Evolutionary conservation across 2,888 invertebrate genomes (phyloP).

Genomic region (Torymus texanus): DNA sequence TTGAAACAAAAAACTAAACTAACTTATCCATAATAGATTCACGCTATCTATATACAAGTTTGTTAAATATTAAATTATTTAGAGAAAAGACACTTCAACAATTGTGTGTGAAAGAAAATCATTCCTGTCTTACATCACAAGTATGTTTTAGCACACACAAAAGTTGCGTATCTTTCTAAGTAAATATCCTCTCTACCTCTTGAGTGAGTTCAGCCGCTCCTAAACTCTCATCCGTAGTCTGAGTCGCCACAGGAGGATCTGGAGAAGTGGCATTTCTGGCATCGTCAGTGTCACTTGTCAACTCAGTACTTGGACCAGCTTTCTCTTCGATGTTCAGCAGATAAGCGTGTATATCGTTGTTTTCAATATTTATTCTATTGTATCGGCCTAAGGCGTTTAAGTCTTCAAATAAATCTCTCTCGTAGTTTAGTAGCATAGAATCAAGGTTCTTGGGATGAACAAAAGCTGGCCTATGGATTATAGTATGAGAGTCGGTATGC

Average conservation of each 20-base stretch:
- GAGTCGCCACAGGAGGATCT: slow-evolving; percentile 62
- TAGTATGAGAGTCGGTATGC: slow-evolving; percentile 78
- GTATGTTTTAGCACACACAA: slow-evolving; percentile 30
- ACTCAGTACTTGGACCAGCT: slow-evolving; percentile 64
- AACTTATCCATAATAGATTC: too few species aligned
- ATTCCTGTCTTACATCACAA: background rate
- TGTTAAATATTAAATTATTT: slow-evolving; percentile 18
- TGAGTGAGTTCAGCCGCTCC: slow-evolving; percentile 73
- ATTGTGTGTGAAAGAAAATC: slow-evolving; percentile 34
- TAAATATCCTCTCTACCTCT: slow-evolving; percentile 71
- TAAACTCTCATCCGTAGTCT: slow-evolving; percentile 60
- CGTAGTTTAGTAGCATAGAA: slow-evolving; percentile 83
- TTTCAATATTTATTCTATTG: slow-evolving; percentile 76
- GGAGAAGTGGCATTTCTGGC: slow-evolving; percentile 63
- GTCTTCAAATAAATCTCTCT: slow-evolving; percentile 84
- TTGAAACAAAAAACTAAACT: too few species aligned
- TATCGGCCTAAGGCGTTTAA: slow-evolving; percentile 83
- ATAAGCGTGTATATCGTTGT: slow-evolving; percentile 80
- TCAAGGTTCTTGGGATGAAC: slow-evolving; percentile 85
- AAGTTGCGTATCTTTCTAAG: slow-evolving; percentile 4
- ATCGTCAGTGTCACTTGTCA: slow-evolving; percentile 57
- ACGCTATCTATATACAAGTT: too few species aligned
- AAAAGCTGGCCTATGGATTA: slow-evolving; percentile 79
- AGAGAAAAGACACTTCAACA: slow-evolving; percentile 35
- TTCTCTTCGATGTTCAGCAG: slow-evolving; percentile 78